Conservation (phyloP, 2,888 invertebrate species). For the Heliconius erato region DNA sequence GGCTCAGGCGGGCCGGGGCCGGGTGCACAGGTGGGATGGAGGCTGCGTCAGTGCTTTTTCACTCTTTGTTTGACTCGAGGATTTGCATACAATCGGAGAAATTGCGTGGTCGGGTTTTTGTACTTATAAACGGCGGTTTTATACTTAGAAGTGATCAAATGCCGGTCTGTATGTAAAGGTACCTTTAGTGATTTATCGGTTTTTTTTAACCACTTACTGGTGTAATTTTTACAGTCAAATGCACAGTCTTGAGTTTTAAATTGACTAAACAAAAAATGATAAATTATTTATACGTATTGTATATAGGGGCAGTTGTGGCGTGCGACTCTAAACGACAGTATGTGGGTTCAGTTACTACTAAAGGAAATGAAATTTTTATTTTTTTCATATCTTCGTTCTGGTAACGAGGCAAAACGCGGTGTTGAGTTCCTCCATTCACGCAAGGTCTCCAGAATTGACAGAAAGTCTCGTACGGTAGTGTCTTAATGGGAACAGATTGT, state of each 20-base stretch:
- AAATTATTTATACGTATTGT: background rate
- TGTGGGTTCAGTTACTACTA: too few species aligned
- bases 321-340: too few species aligned
- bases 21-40: slow-evolving; percentile 64
- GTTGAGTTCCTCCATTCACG: too few species aligned
- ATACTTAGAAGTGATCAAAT: slow-evolving; percentile 65
- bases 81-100: slow-evolving; percentile 85
- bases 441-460: too few species aligned
- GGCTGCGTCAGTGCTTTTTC: slow-evolving; percentile 77
- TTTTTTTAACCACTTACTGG: background rate
- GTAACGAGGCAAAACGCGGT: too few species aligned
- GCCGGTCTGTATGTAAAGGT: slow-evolving; percentile 58
- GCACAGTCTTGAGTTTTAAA: background rate
- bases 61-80: slow-evolving; percentile 82
- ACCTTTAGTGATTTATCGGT: slow-evolving; percentile 54
- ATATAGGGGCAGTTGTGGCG: too few species aligned
- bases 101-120: slow-evolving; percentile 74
- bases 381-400: too few species aligned
- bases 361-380: too few species aligned
- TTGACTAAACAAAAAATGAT: background rate
- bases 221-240: background rate
- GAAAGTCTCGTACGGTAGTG: too few species aligned
- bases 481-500: too few species aligned
- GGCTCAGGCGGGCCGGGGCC: slow-evolving; percentile 66
- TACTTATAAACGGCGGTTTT: background rate